phyloP scores from a whole-genome alignment of 2,797 vertebrate species.

The Lacerta bilineata region DNA sequence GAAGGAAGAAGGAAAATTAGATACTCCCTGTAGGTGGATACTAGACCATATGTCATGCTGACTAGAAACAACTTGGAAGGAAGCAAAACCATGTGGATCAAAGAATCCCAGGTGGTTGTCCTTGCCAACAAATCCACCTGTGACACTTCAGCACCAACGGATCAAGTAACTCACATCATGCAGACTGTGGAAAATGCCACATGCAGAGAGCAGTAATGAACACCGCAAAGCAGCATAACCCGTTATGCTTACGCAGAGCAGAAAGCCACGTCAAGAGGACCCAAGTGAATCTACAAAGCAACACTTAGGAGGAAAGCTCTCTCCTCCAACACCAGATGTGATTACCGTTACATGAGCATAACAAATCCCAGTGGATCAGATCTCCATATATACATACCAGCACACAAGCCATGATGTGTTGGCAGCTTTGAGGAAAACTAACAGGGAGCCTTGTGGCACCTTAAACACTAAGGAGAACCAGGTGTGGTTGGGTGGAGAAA shows the following conservation, averaged over 20 bases:
- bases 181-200: background rate
- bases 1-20: background rate
- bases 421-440: background rate
- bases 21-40: background rate
- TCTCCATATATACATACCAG: background rate
- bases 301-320: background rate
- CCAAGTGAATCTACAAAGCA: background rate
- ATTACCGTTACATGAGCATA: too few species aligned
- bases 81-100: background rate
- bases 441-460: too few species aligned
- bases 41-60: background rate
- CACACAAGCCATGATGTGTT: too few species aligned
- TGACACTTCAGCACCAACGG: background rate
- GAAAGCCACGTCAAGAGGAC: background rate
- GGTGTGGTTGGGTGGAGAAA: background rate
- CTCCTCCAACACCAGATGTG: background rate
- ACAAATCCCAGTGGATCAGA: background rate
- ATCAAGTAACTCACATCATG: background rate
- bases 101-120: background rate
- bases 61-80: background rate
- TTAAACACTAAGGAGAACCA: background rate
- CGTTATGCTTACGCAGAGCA: background rate
- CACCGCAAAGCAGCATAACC: background rate
- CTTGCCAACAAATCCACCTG: constrained; percentile 1
- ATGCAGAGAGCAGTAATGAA: background rate